phyloP scores from a whole-genome alignment of 1,140 invertebrate genomes.

The Drosophila mauritiana region DNA sequence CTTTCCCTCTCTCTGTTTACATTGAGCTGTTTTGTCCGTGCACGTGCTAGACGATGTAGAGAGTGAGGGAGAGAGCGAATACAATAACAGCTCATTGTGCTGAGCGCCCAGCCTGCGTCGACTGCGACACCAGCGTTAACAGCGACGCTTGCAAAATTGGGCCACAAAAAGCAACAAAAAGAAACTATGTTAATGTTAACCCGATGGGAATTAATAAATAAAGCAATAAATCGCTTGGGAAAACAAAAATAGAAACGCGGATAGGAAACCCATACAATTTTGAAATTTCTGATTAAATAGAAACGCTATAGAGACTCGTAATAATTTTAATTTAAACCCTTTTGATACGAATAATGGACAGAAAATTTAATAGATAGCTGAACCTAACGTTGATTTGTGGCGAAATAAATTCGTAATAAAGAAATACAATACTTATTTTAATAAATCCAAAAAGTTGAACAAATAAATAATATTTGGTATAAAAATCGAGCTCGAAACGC shows the following conservation, averaged over 20 bases:
- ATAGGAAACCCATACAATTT: background rate
- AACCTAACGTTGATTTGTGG: background rate
- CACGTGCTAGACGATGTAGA: constrained; percentile 57
- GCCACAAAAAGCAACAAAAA: constrained; percentile 14
- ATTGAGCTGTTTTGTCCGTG: constrained; percentile 53
- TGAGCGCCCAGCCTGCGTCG: constrained; percentile 61
- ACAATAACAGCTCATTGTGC: constrained; percentile 20
- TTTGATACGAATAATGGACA: background rate
- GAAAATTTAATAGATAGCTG: background rate
- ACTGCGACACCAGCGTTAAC: constrained; percentile 41
- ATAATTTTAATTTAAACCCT: background rate
- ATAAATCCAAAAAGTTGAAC: background rate
- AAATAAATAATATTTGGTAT: background rate
- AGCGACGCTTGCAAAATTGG: constrained; percentile 41
- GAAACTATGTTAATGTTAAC: constrained; percentile 45
- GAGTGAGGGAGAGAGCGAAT: constrained; percentile 5
- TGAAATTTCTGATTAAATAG: background rate
- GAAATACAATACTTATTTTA: background rate
- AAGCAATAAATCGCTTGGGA: background rate
- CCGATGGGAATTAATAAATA: constrained; percentile 12
- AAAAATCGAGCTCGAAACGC: background rate
- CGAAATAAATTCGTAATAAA: background rate
- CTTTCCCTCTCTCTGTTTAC: constrained; percentile 69
- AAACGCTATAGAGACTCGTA: background rate
- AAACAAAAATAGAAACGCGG: constrained; percentile 1